These are phyloP conservation scores for Heliconius congener DNA, from an alignment of 1,140 invertebrate genomes.

Conservation along the genomic window DNA sequence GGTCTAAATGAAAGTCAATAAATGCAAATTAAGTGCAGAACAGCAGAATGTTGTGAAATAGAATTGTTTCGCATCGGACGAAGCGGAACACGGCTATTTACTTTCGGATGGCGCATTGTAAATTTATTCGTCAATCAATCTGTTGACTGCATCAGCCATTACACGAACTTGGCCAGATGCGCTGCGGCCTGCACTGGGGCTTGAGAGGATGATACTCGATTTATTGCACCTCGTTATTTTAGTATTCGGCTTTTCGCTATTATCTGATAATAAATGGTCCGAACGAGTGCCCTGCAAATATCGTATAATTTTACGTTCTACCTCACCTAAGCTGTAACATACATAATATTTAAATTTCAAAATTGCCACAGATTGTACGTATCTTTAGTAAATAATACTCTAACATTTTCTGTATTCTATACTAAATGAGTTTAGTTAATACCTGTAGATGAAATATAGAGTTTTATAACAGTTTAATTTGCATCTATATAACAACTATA, in stretches of 20 bases:
- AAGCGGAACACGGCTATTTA: conserved; percentile 36
- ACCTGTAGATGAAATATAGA: too few relatives aligned
- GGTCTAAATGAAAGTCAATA: background rate
- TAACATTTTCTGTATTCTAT: background rate
- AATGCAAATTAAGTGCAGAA: conserved; percentile 26
- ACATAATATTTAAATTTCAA: background rate
- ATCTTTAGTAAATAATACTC: background rate
- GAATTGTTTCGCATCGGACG: conserved; percentile 35
- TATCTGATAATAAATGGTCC: conserved; percentile 15
- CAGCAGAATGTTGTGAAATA: conserved; percentile 31
- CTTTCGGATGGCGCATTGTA: conserved; percentile 32
- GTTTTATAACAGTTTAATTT: too few relatives aligned
- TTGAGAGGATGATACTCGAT: conserved; percentile 20
- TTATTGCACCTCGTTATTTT: conserved; percentile 20
- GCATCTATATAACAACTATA: too few relatives aligned
- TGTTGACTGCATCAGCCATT: conserved; percentile 34
- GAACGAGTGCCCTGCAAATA: background rate
- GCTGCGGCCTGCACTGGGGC: conserved; percentile 25
- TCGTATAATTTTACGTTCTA: conserved; percentile 5
- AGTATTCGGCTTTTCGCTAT: conserved; percentile 6
- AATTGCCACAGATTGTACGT: background rate
- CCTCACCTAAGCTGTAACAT: background rate
- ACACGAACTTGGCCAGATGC: conserved; percentile 26
- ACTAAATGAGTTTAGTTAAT: too few relatives aligned
- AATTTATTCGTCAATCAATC: conserved; percentile 40